A percentile compares a stretch with the other conserved stretches of the same genome.
phyloP scores from a whole-genome alignment of 2,888 invertebrate genomes.

The Criorhina ranunculi region DNA sequence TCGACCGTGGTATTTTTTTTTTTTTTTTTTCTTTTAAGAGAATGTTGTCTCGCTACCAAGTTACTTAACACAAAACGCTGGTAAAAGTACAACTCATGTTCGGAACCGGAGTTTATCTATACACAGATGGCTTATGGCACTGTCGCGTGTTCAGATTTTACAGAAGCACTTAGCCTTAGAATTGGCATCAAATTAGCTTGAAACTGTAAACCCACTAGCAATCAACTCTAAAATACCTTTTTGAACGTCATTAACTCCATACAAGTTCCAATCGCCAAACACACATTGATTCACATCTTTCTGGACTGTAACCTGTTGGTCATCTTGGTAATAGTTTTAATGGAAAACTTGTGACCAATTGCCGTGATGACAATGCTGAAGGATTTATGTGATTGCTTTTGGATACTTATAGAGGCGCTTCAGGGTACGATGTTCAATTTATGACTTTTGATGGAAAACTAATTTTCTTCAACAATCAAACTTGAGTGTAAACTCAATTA shows the following conservation, averaged over 20 bases:
- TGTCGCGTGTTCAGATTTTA: slow-evolving; percentile 31
- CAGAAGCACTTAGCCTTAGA: slow-evolving; percentile 27
- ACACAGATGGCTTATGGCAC: neutral
- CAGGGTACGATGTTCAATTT: slow-evolving; percentile 14
- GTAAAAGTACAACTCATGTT: slow-evolving; percentile 26
- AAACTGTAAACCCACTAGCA: neutral
- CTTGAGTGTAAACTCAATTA: too few species aligned
- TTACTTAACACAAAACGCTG: slow-evolving; percentile 30
- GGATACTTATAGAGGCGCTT: slow-evolving; percentile 7
- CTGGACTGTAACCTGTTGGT: slow-evolving; percentile 26
- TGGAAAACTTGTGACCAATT: slow-evolving; percentile 60
- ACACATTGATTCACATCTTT: neutral
- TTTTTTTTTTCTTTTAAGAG: slow-evolving; percentile 13
- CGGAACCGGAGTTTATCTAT: neutral
- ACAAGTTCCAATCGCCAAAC: neutral
- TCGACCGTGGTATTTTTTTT: slow-evolving; percentile 4
- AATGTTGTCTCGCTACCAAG: slow-evolving; percentile 34
- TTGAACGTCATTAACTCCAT: slow-evolving; percentile 19
- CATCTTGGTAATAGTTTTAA: slow-evolving; percentile 40
- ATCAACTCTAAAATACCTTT: slow-evolving; percentile 12
- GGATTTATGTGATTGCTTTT: slow-evolving; percentile 72
- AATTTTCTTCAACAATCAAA: neutral
- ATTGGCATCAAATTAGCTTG: slow-evolving; percentile 45
- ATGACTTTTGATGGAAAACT: slow-evolving; percentile 7
- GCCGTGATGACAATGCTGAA: slow-evolving; percentile 66